These are phyloP conservation scores for Leucosticte australis DNA, from an alignment of 2,113 vertebrate genomes.

Conservation along the genomic window DNA sequence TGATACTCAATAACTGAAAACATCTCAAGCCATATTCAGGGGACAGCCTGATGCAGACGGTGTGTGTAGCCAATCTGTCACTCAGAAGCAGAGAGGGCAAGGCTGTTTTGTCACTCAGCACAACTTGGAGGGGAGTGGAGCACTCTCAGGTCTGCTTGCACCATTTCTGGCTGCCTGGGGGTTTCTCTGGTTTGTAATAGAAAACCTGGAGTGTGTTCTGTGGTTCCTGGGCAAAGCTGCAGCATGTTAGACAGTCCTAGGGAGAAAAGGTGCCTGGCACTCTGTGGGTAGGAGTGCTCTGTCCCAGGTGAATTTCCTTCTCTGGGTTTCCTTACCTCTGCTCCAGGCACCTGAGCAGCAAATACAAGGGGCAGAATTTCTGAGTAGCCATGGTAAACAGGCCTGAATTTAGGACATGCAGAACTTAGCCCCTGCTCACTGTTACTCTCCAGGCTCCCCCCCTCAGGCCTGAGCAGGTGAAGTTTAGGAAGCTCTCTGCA, in stretches of 20 bases:
- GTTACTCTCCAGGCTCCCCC: background rate
- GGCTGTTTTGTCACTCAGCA: background rate
- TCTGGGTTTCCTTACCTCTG: background rate
- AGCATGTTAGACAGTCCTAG: background rate
- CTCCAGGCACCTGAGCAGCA: accelerated
- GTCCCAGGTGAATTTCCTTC: background rate
- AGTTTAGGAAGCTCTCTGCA: background rate
- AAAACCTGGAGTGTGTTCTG: accelerated
- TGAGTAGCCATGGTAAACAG: accelerated
- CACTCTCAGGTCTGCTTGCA: background rate
- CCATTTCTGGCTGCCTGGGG: background rate
- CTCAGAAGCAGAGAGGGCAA: background rate
- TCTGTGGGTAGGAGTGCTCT: accelerated
- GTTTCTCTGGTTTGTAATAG: background rate
- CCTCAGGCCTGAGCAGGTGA: background rate
- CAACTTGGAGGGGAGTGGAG: background rate
- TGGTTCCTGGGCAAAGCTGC: background rate
- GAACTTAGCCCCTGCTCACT: background rate
- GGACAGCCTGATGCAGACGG: background rate
- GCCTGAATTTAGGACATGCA: background rate
- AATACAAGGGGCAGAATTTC: background rate
- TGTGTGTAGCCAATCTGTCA: background rate
- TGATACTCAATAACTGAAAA: background rate
- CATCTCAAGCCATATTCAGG: background rate
- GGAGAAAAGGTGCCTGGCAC: background rate